Evolutionary conservation across 2,797 vertebrate species (phyloP), one percentile per base, ranked within the genome.

Genomic region (Urophycis tenuis): DNA sequence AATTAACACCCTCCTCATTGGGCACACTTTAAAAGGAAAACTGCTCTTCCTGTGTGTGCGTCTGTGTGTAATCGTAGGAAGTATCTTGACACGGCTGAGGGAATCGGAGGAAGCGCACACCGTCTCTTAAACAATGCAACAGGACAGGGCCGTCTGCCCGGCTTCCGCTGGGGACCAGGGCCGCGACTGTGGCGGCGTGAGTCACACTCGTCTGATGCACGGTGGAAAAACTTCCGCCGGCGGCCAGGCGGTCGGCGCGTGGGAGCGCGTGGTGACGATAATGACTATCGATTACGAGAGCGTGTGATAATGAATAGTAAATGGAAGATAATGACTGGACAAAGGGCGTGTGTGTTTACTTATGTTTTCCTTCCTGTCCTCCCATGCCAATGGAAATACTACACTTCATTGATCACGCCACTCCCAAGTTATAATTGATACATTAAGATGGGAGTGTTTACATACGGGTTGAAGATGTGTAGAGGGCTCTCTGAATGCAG

Each of bases 21-120:
- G 53, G 60, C 60, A 67, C 60, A 29, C 60, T 67, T 67, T 29
- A 11, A 29, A 29, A 67, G 60, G 60, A 67, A 67, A 67, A 29
- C 60, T 29, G 60, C 25, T 67, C 60, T 67, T 67, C 60, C 60
- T 67, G 60, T 41, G 49, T 77, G 53, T 74, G 35, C 60, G n/a
- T 67, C n/a, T 41, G 49, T 77, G 53, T 74, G 35, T 53, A 60
- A 67, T 31, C 34, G 74, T 71, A 82, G 84, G 79, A 85, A 82
- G 78, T 79, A 34, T 79, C 34, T 0, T 11, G 5, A 74, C 73
- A 39, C 17, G 29, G 78, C 71, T 70, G 31, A 75, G 49, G 84
- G 78, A 77, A 80, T 75, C 72, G 12, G n/a, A 85, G 80, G 81
- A 86, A 86, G 78, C 73, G 70, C 84, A 81, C 75, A 86, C 75